These are phyloP conservation scores for Diadumene lineata DNA, from an alignment of 92 coral and sea anemone genomes.

Conservation along the genomic window DNA sequence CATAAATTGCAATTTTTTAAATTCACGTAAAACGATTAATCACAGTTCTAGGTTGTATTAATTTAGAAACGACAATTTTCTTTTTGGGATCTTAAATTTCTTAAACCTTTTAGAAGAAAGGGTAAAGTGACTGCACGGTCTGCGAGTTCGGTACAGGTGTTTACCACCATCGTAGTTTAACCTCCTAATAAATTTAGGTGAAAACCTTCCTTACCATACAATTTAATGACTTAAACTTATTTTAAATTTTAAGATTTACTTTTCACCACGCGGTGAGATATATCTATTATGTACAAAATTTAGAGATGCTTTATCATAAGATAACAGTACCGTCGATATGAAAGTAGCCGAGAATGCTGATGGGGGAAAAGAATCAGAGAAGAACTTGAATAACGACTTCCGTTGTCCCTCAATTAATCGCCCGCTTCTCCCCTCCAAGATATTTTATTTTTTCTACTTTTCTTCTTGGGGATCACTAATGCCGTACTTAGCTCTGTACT, in stretches of 20 bases:
- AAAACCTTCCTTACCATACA: not conserved
- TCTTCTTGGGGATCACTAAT: slow-evolving; percentile 55
- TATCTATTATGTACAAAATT: too few relatives aligned
- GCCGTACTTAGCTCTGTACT: slow-evolving; percentile 56
- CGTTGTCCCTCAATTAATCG: slow-evolving; percentile 31
- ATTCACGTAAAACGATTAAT: too few relatives aligned
- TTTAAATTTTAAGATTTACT: not conserved
- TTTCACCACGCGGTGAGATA: not conserved
- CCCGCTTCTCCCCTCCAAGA: slow-evolving; percentile 40
- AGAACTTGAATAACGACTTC: not conserved
- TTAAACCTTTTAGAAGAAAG: too few relatives aligned
- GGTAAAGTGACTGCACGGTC: not conserved
- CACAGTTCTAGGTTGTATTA: too few relatives aligned
- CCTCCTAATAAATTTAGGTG: not conserved
- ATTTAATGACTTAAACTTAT: slow-evolving; percentile 4
- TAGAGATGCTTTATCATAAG: too few relatives aligned
- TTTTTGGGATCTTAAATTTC: too few relatives aligned
- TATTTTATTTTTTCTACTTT: slow-evolving; percentile 60
- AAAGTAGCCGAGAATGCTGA: not conserved
- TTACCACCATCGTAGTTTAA: not conserved
- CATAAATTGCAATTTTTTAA: too few relatives aligned
- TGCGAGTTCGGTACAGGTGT: not conserved
- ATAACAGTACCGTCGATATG: too few relatives aligned
- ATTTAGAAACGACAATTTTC: too few relatives aligned
- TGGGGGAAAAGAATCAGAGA: not conserved